Evolutionary conservation across 2,888 invertebrate genomes (phyloP), one percentile per base, ranked within the genome.

Genomic region (Hanleya hanleyi): DNA sequence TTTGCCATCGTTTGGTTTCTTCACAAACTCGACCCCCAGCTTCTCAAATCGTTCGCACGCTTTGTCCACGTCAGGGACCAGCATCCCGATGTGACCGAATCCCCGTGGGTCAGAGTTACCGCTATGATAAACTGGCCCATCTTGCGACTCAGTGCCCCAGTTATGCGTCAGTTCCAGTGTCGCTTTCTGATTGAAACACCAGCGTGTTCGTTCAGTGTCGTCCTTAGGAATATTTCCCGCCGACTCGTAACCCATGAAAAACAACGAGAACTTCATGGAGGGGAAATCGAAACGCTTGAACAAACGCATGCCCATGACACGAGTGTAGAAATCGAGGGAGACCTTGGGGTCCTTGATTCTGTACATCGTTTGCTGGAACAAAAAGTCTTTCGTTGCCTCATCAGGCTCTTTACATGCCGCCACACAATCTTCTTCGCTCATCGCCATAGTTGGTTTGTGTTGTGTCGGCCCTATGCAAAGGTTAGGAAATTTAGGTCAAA

Each of bases 281-380:
- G 96, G 95, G 88, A 97, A 97, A 90, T 98, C 97, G 1, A 96
- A 90, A 86, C 97, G 97, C 77, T 96, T 94, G 67, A 98, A 91
- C 51, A 98, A 91, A 15, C 94, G 94, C 97, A 98, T 98, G 6
- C 98, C 98, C 0, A 98, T 92, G 0, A 97, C 95, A 67, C 95
- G 94, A 0, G 96, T 95, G 91, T 98, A 98, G 90, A 98, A 98
- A 0, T 96, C 95, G 64, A 98, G 91, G 0, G 96, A 95, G 80
- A 93, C 94, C 76, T 94, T 93, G 0, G 97, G 97, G 89, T 98
- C 97, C 89, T 97, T 98, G 77, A 98, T 96, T 41, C 98, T 93
- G 89, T 95, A 95, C 98, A 98, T 98, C 0, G 97, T 98, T 93
- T 98, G 98, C 92, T 98, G 97, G 91, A 98, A 95, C 82, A 97